Evolutionary conservation across 1,140 invertebrate genomes (phyloP).

Genomic region (Tetramorium simillimum): DNA sequence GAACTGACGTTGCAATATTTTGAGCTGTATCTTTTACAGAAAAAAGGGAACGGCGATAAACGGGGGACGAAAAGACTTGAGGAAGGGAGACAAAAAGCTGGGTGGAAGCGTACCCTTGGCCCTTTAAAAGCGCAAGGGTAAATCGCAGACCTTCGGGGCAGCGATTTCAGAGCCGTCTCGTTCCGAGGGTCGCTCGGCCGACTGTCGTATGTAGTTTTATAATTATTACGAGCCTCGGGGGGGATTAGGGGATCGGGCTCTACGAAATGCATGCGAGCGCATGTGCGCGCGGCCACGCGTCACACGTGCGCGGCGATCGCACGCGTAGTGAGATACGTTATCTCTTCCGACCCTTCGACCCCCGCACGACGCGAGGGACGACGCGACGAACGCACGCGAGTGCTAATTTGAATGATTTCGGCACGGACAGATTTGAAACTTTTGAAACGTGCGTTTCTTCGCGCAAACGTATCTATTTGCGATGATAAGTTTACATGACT

Average conservation of each 20-base stretch:
- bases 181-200: slow-evolving; percentile 62
- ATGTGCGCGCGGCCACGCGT: slow-evolving; percentile 27
- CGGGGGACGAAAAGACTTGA: not conserved
- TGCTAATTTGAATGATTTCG: slow-evolving; percentile 7
- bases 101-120: not conserved
- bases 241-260: slow-evolving; percentile 65
- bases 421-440: not conserved
- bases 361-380: not conserved
- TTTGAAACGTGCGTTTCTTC: not conserved
- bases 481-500: slow-evolving; percentile 12
- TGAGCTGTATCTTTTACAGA: not conserved
- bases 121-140: slow-evolving; percentile 67
- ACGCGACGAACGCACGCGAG: not conserved
- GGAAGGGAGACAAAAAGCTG: not conserved
- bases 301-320: slow-evolving; percentile 42
- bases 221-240: slow-evolving; percentile 74
- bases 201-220: slow-evolving; percentile 73
- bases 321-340: slow-evolving; percentile 34
- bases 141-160: slow-evolving; percentile 68
- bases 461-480: not conserved
- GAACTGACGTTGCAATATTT: not conserved
- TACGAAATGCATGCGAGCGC: slow-evolving; percentile 29
- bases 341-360: slow-evolving; percentile 7
- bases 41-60: not conserved
- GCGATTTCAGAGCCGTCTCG: slow-evolving; percentile 67